phyloP scores from a whole-genome alignment of 1,140 invertebrate genomes.

The Halesus radiatus region DNA sequence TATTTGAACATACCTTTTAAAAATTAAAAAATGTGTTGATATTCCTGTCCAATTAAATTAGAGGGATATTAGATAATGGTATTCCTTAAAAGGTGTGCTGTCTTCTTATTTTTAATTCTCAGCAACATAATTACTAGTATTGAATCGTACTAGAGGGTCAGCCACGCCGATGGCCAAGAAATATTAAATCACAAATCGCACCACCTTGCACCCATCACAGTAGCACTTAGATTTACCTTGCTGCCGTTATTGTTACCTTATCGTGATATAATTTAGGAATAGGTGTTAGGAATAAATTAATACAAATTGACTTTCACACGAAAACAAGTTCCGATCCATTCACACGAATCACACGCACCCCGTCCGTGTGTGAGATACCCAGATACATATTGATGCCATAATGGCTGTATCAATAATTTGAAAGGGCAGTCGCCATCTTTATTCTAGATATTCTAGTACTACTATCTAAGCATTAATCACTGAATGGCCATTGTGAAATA shows the following conservation, averaged over 20 bases:
- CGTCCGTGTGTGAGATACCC: conserved; percentile 18
- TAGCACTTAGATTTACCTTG: background rate
- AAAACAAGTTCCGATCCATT: conserved; percentile 42
- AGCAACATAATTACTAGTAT: no score
- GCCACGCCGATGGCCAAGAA: background rate
- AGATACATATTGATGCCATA: conserved; percentile 46
- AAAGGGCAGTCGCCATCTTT: conserved; percentile 10
- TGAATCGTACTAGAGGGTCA: no score
- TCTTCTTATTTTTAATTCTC: no score
- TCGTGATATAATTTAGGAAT: conserved; percentile 25
- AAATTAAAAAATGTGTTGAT: no score
- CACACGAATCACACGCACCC: conserved; percentile 34
- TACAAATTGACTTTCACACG: conserved; percentile 55
- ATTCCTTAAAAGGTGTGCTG: no score
- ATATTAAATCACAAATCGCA: background rate
- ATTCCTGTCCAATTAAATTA: no score
- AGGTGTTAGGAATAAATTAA: conserved; percentile 48
- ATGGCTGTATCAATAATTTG: conserved; percentile 34
- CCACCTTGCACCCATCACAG: background rate
- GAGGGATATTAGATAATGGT: no score
- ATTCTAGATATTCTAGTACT: background rate
- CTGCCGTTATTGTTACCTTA: conserved; percentile 12
- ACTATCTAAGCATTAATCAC: conserved; percentile 42
- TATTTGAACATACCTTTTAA: no score
- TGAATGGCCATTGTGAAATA: conserved; percentile 28